These are phyloP conservation scores for Brachirus orientalis DNA, from an alignment of 2,113 vertebrate species.

Conservation along the genomic window DNA sequence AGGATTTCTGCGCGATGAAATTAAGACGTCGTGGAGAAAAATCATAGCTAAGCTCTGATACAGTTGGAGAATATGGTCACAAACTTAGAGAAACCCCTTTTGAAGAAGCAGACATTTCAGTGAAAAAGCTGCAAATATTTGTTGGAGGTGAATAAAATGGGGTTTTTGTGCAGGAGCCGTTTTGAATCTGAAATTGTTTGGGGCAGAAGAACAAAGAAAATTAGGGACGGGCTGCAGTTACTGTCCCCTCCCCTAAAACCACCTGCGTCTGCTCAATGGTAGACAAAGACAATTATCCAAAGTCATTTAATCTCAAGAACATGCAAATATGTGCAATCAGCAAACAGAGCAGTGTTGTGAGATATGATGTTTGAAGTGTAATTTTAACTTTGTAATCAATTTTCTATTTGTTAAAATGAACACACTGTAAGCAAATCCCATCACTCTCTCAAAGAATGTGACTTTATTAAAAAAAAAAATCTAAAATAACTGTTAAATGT, in stretches of 20 bases:
- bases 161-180: not conserved
- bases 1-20: slow-evolving; percentile 4
- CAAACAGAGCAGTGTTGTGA: no score
- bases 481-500: no score
- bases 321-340: no score
- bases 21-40: not conserved
- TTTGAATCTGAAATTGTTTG: slow-evolving; percentile 1
- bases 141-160: not conserved
- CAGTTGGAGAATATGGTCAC: no score
- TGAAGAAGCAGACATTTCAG: not conserved
- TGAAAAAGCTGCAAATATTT: slow-evolving; percentile 1
- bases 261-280: slow-evolving; percentile 31
- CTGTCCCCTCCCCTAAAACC: slow-evolving; percentile 50
- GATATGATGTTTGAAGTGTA: no score
- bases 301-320: no score
- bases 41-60: not conserved
- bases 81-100: slow-evolving; percentile 1
- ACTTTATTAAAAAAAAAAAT: no score
- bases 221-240: slow-evolving; percentile 40
- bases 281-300: slow-evolving; percentile 26
- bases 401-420: no score
- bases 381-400: no score
- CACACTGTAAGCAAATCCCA: no score
- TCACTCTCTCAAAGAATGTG: no score
- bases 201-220: slow-evolving; percentile 59